Evolutionary conservation across 2,113 vertebrate genomes (phyloP).

Genomic region (Platycercus adscitus): DNA sequence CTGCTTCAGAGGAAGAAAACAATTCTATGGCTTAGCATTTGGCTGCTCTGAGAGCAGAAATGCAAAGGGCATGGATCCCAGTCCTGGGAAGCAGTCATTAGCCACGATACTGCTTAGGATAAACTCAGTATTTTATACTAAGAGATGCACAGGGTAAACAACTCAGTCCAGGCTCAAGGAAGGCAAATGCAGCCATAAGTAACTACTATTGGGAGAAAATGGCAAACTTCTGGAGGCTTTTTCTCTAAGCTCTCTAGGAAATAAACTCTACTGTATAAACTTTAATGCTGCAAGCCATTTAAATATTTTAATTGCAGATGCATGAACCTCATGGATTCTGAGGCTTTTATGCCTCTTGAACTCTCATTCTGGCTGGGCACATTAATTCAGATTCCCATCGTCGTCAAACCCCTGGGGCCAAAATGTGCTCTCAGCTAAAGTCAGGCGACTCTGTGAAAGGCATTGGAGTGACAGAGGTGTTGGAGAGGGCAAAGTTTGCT

Average conservation of each 20-base stretch:
- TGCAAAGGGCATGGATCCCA: conserved; percentile 56
- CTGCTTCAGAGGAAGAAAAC: conserved; percentile 57
- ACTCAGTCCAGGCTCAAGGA: not conserved
- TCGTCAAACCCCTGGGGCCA: not conserved
- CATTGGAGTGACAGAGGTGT: not conserved
- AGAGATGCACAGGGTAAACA: not conserved
- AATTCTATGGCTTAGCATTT: conserved; percentile 51
- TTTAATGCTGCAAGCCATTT: not conserved
- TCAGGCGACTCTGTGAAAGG: not conserved
- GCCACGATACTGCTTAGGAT: not conserved
- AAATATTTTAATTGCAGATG: not conserved
- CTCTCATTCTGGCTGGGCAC: not conserved
- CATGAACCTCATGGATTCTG: not conserved
- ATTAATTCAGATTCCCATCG: conserved; percentile 20
- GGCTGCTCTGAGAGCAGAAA: conserved; percentile 43
- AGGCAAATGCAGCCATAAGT: not conserved
- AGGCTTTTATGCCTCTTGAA: conserved; percentile 30
- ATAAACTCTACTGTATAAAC: not conserved
- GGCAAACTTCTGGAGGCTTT: not conserved
- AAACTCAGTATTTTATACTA: conserved; percentile 37
- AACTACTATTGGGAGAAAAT: not conserved
- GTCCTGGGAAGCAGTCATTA: conserved; percentile 30
- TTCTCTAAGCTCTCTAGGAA: not conserved
- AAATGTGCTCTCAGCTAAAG: not conserved
- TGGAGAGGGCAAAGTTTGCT: not conserved